phyloP scores from a whole-genome alignment of 2,888 invertebrate species.

The Anoplius nigerrimus region DNA sequence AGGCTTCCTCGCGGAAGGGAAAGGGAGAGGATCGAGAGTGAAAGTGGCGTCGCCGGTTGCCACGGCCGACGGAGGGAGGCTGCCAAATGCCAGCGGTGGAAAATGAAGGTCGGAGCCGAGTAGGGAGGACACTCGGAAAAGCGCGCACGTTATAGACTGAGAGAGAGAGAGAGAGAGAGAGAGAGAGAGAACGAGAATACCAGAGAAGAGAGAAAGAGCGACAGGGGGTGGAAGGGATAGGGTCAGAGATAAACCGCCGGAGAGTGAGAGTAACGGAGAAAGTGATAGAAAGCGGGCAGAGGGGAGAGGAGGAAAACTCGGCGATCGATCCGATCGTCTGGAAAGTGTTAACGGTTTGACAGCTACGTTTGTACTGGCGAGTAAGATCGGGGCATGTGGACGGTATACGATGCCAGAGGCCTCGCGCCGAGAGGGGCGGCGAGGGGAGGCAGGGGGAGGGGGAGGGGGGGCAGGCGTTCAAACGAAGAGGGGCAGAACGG shows the following conservation, averaged over 20 bases:
- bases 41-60: background rate
- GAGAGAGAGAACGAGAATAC: background rate
- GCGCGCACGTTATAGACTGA: slow-evolving; percentile 12
- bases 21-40: background rate
- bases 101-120: no score
- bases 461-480: slow-evolving; percentile 16
- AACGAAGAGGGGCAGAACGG: slow-evolving; percentile 22
- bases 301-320: no score
- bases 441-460: slow-evolving; percentile 34
- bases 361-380: slow-evolving; percentile 67
- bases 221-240: no score
- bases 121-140: no score
- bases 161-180: no score
- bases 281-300: no score
- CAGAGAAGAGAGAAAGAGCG: no score
- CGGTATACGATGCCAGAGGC: slow-evolving; percentile 45
- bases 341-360: slow-evolving; percentile 67
- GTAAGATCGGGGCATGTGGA: slow-evolving; percentile 61
- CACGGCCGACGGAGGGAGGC: background rate
- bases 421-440: slow-evolving; percentile 26
- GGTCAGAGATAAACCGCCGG: no score
- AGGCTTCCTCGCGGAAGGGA: background rate
- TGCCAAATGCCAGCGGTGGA: no score
- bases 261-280: no score
- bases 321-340: slow-evolving; percentile 34